These are phyloP conservation scores for Garra rufa DNA, from an alignment of 2,113 vertebrate genomes.

Conservation along the genomic window DNA sequence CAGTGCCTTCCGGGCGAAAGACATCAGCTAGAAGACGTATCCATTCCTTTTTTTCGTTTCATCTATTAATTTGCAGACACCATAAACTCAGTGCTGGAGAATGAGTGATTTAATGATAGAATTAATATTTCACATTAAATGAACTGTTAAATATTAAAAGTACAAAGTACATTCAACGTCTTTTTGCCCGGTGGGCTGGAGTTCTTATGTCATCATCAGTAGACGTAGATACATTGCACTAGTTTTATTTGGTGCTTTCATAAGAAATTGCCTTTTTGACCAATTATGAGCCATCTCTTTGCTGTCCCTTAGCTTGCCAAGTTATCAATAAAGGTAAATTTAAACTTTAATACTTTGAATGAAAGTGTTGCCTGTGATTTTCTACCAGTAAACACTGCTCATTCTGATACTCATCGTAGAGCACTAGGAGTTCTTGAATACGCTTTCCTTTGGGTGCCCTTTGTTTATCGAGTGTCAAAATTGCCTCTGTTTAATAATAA, in stretches of 20 bases:
- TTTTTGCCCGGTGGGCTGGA: constrained; percentile 41
- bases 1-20: constrained; percentile 46
- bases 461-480: constrained; percentile 34
- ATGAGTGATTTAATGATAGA: constrained; percentile 32
- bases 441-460: constrained; percentile 31
- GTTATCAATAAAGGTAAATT: constrained; percentile 81
- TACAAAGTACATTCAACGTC: constrained; percentile 41
- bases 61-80: constrained; percentile 37
- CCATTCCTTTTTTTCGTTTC: constrained; percentile 29
- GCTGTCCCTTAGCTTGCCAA: constrained; percentile 79
- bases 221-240: constrained; percentile 38
- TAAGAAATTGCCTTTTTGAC: constrained; percentile 59
- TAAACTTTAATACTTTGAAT: constrained; percentile 66
- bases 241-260: constrained; percentile 47
- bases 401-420: constrained; percentile 53
- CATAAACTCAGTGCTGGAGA: constrained; percentile 15
- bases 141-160: constrained; percentile 41
- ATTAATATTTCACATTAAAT: constrained; percentile 44
- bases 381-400: constrained; percentile 66
- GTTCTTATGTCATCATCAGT: constrained; percentile 26
- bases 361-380: constrained; percentile 65
- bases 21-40: constrained; percentile 38
- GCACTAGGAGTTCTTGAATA: constrained; percentile 15
- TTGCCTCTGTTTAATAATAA: not conserved
- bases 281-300: constrained; percentile 71